These are phyloP conservation scores for Lycopodina hypogea DNA, from an alignment of 37 sponge, comb jelly and placozoan genomes.

Conservation along the genomic window DNA sequence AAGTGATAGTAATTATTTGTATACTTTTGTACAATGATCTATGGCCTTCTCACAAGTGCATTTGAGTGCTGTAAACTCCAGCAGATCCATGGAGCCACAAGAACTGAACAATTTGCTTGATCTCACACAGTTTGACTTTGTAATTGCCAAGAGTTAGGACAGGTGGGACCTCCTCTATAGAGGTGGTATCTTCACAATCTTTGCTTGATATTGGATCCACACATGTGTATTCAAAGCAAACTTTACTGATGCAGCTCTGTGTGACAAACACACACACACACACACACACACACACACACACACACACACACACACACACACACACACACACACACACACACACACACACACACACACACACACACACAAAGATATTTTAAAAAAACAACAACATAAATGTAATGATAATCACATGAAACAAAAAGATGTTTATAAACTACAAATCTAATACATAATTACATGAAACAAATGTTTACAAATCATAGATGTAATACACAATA, in stretches of 20 bases:
- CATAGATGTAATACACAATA: too few relatives aligned
- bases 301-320: too few relatives aligned
- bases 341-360: too few relatives aligned
- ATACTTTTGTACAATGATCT: too few relatives aligned
- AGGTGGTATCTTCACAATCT: background rate
- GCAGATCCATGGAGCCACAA: slow-evolving; percentile 41
- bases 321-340: too few relatives aligned
- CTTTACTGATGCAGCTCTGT: slow-evolving; percentile 7
- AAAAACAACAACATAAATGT: too few relatives aligned
- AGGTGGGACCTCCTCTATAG: background rate
- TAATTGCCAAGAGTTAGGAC: slow-evolving; percentile 16
- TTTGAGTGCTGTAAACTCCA: background rate
- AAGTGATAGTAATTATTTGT: too few relatives aligned
- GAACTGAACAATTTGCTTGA: slow-evolving; percentile 15
- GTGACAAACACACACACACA: background rate
- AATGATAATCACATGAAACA: too few relatives aligned
- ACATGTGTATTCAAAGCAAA: slow-evolving; percentile 5
- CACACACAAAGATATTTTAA: too few relatives aligned
- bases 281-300: background rate
- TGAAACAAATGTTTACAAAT: too few relatives aligned
- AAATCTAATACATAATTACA: too few relatives aligned
- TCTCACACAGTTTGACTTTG: slow-evolving; percentile 8
- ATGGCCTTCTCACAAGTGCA: slow-evolving; percentile 16
- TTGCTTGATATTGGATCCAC: background rate
- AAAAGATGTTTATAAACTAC: too few relatives aligned